These are phyloP conservation scores for Synodontis membranacea DNA, from an alignment of 2,113 vertebrate species.

Conservation along the genomic window DNA sequence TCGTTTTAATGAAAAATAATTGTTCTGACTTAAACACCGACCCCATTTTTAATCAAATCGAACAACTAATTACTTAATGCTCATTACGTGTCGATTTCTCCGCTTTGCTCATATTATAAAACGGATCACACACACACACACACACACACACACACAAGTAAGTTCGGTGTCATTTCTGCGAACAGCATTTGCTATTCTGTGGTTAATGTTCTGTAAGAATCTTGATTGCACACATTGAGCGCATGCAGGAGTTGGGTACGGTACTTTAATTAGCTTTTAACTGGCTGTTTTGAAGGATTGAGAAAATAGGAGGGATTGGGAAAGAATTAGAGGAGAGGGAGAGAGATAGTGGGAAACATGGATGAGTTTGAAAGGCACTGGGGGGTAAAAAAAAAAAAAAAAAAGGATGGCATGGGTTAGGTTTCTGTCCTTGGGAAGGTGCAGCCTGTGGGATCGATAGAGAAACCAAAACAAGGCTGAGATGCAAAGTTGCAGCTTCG, in stretches of 20 bases:
- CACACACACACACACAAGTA: too few relatives aligned
- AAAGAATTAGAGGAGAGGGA: background rate
- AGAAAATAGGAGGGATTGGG: background rate
- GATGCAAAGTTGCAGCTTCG: constrained; percentile 57
- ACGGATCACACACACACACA: too few relatives aligned
- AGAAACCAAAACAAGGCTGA: constrained; percentile 63
- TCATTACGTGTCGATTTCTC: background rate
- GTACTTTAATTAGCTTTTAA: background rate
- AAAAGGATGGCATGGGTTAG: constrained; percentile 23
- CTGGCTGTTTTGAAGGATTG: constrained; percentile 9
- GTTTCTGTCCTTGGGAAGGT: constrained; percentile 44
- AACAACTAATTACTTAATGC: background rate
- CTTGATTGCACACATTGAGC: background rate
- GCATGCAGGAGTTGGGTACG: background rate
- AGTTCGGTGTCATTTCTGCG: background rate
- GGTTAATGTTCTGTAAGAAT: background rate
- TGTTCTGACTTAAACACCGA: background rate
- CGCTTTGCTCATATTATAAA: background rate
- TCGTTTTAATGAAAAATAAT: too few relatives aligned
- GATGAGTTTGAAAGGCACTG: constrained; percentile 27
- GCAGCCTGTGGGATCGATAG: constrained; percentile 69
- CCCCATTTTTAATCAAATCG: background rate
- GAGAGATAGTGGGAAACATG: background rate
- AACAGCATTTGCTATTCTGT: background rate
- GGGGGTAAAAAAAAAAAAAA: background rate